A percentile compares a stretch with the other conserved stretches of the same genome.
Evolutionary conservation across 2,888 invertebrate genomes (phyloP).

Genomic region (Oxyteleia sp.): DNA sequence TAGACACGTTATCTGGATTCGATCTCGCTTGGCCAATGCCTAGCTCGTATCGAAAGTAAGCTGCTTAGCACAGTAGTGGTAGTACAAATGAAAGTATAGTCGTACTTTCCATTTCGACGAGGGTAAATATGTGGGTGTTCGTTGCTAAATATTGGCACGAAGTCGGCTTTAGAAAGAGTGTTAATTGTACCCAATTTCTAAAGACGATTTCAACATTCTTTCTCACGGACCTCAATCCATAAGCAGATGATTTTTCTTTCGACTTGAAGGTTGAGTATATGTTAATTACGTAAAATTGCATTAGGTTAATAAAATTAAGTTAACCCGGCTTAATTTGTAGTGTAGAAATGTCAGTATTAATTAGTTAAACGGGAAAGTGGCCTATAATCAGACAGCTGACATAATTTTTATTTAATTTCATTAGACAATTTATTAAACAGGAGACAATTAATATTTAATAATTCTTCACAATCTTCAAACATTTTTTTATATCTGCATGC

Average conservation of each 20-base stretch:
- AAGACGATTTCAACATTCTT: not conserved
- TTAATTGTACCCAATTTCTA: conserved; percentile 20
- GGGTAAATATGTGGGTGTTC: conserved; percentile 49
- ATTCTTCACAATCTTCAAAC: no score
- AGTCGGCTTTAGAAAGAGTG: conserved; percentile 14
- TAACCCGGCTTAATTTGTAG: no score
- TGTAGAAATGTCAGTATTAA: no score
- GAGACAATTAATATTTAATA: no score
- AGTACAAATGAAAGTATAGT: conserved; percentile 60
- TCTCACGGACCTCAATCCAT: not conserved
- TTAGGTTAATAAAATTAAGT: no score
- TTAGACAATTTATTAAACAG: no score
- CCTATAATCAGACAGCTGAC: no score
- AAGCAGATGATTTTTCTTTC: not conserved
- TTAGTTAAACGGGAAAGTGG: no score
- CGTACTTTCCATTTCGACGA: conserved; percentile 62
- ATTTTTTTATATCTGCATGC: no score
- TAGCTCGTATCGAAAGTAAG: conserved; percentile 44
- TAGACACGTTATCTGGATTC: conserved; percentile 44
- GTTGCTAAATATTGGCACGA: conserved; percentile 30
- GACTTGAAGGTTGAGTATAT: no score
- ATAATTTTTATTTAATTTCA: no score
- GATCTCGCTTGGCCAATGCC: conserved; percentile 40
- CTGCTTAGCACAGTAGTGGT: conserved; percentile 15
- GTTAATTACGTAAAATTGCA: no score